Conservation (phyloP, 2,888 invertebrate species). For the Drosophila phalerata region DNA sequence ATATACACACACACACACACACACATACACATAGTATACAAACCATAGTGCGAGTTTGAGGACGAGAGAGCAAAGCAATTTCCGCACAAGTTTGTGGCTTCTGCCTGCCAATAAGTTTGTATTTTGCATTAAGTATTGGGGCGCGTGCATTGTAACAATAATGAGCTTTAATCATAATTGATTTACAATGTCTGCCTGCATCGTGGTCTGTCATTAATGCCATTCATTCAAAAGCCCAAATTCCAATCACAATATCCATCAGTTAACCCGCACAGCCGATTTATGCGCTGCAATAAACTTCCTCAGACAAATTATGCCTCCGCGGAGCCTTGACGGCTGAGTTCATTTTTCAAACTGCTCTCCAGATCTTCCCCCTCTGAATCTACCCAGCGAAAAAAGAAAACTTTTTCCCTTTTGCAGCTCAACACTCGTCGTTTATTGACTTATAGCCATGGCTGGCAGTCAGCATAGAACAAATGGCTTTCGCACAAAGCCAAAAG, state of each 20-base stretch:
- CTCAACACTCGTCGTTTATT: conserved; percentile 73
- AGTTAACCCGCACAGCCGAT: conserved; percentile 51
- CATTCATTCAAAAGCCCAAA: conserved; percentile 30
- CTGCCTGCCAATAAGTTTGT: conserved; percentile 58
- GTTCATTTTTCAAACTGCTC: conserved; percentile 67
- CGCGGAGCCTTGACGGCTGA: conserved; percentile 43
- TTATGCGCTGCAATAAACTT: conserved; percentile 69
- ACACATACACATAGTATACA: conserved; percentile 15
- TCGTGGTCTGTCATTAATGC: conserved; percentile 57
- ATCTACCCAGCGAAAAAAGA: conserved; percentile 23
- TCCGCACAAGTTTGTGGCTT: conserved; percentile 70
- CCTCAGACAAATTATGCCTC: conserved; percentile 65
- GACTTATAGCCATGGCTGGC: conserved; percentile 63
- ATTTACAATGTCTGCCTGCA: conserved; percentile 61
- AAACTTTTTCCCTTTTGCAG: conserved; percentile 67
- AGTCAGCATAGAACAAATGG: conserved; percentile 46
- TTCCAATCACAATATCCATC: conserved; percentile 45
- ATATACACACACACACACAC: conserved; percentile 27
- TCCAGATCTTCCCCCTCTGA: not conserved
- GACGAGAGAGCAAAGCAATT: conserved; percentile 52
- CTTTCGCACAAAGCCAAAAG: conserved; percentile 55
- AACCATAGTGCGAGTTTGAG: not conserved
- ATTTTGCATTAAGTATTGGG: conserved; percentile 41
- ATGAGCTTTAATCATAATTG: conserved; percentile 81
- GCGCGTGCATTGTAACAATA: conserved; percentile 62